phyloP scores from a whole-genome alignment of 2,113 vertebrate species.

The Sarotherodon lohbergeri region DNA sequence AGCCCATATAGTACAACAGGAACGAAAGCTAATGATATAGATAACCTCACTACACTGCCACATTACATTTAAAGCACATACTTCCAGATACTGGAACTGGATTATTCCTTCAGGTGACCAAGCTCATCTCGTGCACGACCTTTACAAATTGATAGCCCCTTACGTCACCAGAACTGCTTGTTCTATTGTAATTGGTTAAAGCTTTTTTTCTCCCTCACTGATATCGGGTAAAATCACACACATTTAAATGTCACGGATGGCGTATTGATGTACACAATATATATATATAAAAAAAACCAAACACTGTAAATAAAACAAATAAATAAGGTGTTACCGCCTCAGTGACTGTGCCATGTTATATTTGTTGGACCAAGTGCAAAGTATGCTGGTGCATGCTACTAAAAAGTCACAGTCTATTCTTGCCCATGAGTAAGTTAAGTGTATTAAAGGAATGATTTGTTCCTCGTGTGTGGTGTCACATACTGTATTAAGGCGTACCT shows the following conservation, averaged over 20 bases:
- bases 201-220: neutral
- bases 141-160: conserved; percentile 1
- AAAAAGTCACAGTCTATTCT: neutral
- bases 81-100: neutral
- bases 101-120: conserved; percentile 6
- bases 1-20: neutral
- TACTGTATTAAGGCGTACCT: neutral
- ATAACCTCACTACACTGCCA: neutral
- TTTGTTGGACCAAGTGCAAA: neutral
- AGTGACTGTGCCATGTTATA: neutral
- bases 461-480: neutral
- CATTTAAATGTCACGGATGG: neutral
- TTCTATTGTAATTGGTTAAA: neutral
- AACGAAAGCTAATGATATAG: neutral
- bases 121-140: neutral
- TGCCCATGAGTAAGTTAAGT: neutral
- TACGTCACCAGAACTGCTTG: conserved; percentile 32
- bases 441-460: neutral
- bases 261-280: neutral
- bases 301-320: neutral
- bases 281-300: neutral
- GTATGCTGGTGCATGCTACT: neutral
- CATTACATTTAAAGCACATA: neutral
- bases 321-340: neutral
- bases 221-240: neutral